Percentiles rank a stretch among this genome's conserved stretches.
These are phyloP conservation scores for Pygmarrhopalites habei DNA, from an alignment of 1,140 invertebrate species.

Conservation along the genomic window DNA sequence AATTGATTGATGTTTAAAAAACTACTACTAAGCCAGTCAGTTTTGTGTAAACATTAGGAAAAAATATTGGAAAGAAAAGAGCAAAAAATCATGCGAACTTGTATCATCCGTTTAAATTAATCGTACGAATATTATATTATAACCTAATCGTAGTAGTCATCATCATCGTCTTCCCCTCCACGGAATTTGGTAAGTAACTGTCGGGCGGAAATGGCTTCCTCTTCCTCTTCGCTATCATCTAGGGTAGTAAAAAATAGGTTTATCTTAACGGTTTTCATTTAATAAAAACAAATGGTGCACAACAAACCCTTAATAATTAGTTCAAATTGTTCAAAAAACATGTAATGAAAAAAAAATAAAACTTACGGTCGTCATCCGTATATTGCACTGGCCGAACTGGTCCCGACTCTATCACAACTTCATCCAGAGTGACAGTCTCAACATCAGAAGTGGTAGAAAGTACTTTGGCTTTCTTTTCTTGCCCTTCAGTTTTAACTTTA, in stretches of 20 bases:
- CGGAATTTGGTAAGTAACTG: constrained; percentile 47
- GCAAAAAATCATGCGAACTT: no score
- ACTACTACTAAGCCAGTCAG: no score
- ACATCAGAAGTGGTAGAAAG: neutral
- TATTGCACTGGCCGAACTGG: constrained; percentile 18
- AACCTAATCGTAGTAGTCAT: constrained; percentile 24
- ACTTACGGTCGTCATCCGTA: constrained; percentile 20
- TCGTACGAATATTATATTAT: no score
- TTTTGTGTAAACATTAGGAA: no score
- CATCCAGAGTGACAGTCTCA: constrained; percentile 1
- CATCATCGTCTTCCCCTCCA: constrained; percentile 44
- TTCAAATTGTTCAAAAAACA: neutral
- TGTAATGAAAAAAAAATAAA: neutral
- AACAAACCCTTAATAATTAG: neutral
- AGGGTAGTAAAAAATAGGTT: constrained; percentile 6
- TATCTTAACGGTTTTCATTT: no score
- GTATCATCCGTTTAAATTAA: no score
- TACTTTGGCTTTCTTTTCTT: neutral
- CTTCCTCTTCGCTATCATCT: constrained; percentile 42
- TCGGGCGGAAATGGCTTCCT: constrained; percentile 46
- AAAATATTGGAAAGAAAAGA: no score
- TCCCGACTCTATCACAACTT: constrained; percentile 27
- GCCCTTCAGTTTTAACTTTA: constrained; percentile 41
- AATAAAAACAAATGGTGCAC: neutral
- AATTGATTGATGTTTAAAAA: no score